phyloP scores from a whole-genome alignment of 1,140 invertebrate species.

The Ceratitis capitata region DNA sequence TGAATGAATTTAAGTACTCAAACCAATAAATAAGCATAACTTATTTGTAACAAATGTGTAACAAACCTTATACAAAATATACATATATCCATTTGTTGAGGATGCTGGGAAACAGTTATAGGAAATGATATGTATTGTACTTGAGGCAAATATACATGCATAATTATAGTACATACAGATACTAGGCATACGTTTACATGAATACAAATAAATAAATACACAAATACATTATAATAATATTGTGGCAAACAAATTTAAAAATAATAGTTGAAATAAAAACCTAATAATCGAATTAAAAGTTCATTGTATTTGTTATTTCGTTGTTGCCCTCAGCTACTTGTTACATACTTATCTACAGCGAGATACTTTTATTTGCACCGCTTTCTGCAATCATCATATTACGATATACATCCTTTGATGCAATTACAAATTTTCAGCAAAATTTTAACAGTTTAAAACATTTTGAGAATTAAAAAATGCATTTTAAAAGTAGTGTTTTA shows the following conservation, averaged over 20 bases:
- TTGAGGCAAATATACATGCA: neutral
- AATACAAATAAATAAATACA: slow-evolving; percentile 50
- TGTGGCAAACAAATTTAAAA: slow-evolving; percentile 4
- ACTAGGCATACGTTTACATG: slow-evolving; percentile 1
- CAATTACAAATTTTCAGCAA: too few species aligned
- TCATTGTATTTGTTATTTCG: neutral
- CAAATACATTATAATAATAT: slow-evolving; percentile 45
- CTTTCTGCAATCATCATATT: too few species aligned
- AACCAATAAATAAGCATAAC: neutral
- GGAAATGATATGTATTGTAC: neutral
- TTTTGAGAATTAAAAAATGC: neutral
- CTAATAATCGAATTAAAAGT: slow-evolving; percentile 7
- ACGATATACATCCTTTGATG: too few species aligned
- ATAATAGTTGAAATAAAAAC: slow-evolving; percentile 29
- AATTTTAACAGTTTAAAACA: neutral
- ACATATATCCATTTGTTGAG: neutral
- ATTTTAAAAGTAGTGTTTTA: neutral
- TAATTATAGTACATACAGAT: neutral
- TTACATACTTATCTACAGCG: too few species aligned
- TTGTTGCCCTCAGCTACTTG: too few species aligned
- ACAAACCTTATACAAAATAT: neutral
- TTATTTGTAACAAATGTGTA: neutral
- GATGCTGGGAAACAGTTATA: neutral
- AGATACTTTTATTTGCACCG: neutral
- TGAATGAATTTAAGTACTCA: slow-evolving; percentile 10